Base-by-base conservation (phyloP, 1,140 invertebrate genomes). In the Subanguina moxae region DNA sequence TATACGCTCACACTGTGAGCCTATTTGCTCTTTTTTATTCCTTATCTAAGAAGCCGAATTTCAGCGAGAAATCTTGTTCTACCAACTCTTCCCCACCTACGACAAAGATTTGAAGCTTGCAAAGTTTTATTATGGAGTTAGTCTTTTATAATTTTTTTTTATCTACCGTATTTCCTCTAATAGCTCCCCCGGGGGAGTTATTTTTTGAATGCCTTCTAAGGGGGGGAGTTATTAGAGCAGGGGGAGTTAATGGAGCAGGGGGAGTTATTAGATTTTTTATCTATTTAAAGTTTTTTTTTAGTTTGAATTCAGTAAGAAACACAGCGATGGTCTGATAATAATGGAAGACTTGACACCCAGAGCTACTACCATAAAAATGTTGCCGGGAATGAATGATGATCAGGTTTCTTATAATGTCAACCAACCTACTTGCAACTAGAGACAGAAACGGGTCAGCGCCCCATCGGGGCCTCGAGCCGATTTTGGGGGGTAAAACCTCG, bases 41-140 rank as follows among this genome's bases (percentile, higher is more conserved):
- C n/a, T 11, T n/a, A n/a, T 45, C 11, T 45, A 13, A 7, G 13
- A 17, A 27, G 21, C 27, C 8, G 27, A 28, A 57, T 73, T 74
- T 64, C 17, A 75, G 71, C n/a, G 17, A n/a, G 71, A 78, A 38
- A 79, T 67, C 25, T 1, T 11, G 21, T 75, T 78, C 23, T 75
- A 75, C 72, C n/a, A 64, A 52, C n/a, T 52, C 25, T 78, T 75
- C 62, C 56, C 76, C 8, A 59, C 7, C 21, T 45, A 56, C 25
- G 65, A 68, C 30, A 0, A 32, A 3, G 5, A n/a, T 25, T 27
- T 77, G 8, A 73, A 78, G 28, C 57, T 76, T 52, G 72, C 74
- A 42, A 73, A 68, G 59, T 77, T 69, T 43, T 76, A 73, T 15
- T 76, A 68, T 46, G 76, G 74, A 8, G 48, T 52, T 21, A 52